Conservation (phyloP, 2,888 invertebrate genomes). For the Dendrolimus pini region DNA sequence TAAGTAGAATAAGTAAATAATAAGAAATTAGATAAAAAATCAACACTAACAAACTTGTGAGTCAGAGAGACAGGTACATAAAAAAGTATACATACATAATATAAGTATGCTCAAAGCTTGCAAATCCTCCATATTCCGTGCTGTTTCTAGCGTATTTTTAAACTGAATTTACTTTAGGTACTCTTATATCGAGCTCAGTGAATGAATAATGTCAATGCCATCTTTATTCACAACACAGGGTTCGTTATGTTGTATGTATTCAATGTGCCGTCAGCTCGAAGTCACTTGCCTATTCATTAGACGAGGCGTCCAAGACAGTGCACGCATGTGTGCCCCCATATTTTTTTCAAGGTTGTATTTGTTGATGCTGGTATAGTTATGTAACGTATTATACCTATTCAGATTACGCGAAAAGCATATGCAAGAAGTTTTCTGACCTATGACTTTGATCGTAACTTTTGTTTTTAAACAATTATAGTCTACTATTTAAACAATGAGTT, state of each 20-base stretch:
- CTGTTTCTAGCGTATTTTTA: not conserved
- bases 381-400: conserved; percentile 49
- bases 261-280: conserved; percentile 17
- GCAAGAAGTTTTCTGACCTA: conserved; percentile 42
- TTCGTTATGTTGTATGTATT: not conserved
- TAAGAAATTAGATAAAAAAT: too few species aligned
- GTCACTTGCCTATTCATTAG: conserved; percentile 32
- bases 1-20: too few species aligned
- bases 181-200: conserved; percentile 29
- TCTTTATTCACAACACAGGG: conserved; percentile 19
- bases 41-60: too few species aligned
- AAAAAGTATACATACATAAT: not conserved
- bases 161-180: conserved; percentile 5
- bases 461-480: too few species aligned
- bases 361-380: conserved; percentile 37
- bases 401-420: conserved; percentile 28
- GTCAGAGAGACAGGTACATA: too few species aligned
- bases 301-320: conserved; percentile 33
- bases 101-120: not conserved
- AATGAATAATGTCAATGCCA: conserved; percentile 31
- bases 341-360: conserved; percentile 52
- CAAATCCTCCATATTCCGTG: not conserved
- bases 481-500: too few species aligned
- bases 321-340: conserved; percentile 27
- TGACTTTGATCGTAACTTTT: conserved; percentile 3